Evolutionary conservation across 1,140 invertebrate species (phyloP), one percentile per base, ranked within the genome.

Genomic region (Neuroterus valhalla): DNA sequence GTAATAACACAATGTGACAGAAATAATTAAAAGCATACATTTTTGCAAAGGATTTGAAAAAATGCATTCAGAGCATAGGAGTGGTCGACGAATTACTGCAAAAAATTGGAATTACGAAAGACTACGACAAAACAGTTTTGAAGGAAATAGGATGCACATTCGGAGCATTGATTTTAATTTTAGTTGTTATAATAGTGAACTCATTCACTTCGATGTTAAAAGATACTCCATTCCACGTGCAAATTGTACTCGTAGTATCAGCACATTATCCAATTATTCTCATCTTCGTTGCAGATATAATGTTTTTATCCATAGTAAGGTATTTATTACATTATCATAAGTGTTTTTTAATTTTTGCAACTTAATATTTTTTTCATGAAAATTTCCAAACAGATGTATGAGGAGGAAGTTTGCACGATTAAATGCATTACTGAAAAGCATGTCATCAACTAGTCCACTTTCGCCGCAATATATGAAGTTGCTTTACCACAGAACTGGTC

Each of bases 221-320:
- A 17, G 15, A 23, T 0, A 42, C 66, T 11, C 71, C 77, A 11
- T 0, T 17, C 0, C 0, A 14, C 10, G 17, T 52, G 0, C 76
- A 52, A 70, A n/a, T 82, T 0, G 3, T 38, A 3, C 11, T 81
- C 0, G 23, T 15, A 1, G 1, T 62, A 1, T 12, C 46, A 0
- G 3, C 45, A 1, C 17, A 75, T 17, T 43, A 75, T 55, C 75
- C 81, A 5, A 14, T 75, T 4, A 1, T 45, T 0, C 3, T 81
- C 1, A 71, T 77, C 19, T 48, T 44, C 8, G 19, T 78, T 3
- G 66, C 43, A 3, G 77, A 79, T n/a, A 8, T 55, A 2, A 70
- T 81, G 5, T 84, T 85, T 46, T 21, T 76, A 2, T 48, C 66
- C 14, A 77, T 77, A 67, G 21, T 84, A 48, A 81, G 71, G 83